A percentile compares a stretch with the other conserved stretches of the same genome.
phyloP scores from a whole-genome alignment of 2,888 invertebrate genomes.

The Uropetala carovei region DNA sequence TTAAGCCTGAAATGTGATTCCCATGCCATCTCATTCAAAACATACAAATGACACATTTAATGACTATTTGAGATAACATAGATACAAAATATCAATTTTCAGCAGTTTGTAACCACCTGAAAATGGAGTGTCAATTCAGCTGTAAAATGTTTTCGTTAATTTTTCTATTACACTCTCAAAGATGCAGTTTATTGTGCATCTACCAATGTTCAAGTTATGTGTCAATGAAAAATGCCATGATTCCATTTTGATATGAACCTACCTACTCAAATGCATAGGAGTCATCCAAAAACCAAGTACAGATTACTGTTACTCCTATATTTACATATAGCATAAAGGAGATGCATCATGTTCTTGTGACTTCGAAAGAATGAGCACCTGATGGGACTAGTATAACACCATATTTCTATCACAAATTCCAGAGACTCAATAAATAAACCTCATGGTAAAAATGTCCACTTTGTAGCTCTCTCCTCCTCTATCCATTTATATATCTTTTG shows the following conservation, averaged over 20 bases:
- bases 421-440: constrained; percentile 50
- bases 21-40: constrained; percentile 35
- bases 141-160: neutral
- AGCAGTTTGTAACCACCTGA: neutral
- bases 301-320: constrained; percentile 39
- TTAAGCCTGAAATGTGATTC: constrained; percentile 37
- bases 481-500: constrained; percentile 8
- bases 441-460: constrained; percentile 30
- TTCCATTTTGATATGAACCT: neutral
- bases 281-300: constrained; percentile 4
- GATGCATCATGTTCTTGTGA: constrained; percentile 33
- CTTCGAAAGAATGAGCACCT: constrained; percentile 24
- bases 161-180: neutral
- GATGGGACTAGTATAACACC: constrained; percentile 61
- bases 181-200: neutral
- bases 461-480: neutral
- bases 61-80: constrained; percentile 46
- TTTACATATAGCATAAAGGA: constrained; percentile 30
- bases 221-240: neutral
- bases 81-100: constrained; percentile 13
- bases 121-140: neutral
- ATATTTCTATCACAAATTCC: constrained; percentile 54
- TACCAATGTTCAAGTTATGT: constrained; percentile 27
- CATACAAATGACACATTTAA: constrained; percentile 33
- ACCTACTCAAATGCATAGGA: constrained; percentile 36